Percentiles rank a stretch among this genome's conserved stretches.
phyloP scores from a whole-genome alignment of 2,888 invertebrate genomes.

The Microctonus hyperodae region DNA sequence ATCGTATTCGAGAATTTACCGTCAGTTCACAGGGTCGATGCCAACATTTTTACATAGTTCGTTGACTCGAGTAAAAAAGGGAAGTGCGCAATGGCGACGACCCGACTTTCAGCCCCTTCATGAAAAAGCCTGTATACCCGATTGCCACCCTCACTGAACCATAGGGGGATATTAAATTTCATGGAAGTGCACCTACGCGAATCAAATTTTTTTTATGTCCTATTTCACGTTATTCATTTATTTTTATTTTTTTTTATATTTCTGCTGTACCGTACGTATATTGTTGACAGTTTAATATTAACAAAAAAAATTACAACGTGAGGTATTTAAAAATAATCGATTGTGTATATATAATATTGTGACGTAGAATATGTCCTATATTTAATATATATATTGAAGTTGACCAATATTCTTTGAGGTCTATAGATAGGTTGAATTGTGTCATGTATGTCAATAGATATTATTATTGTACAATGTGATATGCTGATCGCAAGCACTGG shows the following conservation, averaged over 20 bases:
- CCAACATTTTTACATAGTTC: conserved; percentile 53
- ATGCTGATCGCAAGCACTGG: neutral
- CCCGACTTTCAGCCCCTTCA: conserved; percentile 9
- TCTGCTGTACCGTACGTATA: neutral
- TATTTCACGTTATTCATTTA: neutral
- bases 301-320: neutral
- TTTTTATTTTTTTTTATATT: neutral
- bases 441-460: conserved; percentile 20
- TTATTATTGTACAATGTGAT: neutral
- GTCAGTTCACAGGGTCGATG: conserved; percentile 40
- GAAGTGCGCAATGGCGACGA: conserved; percentile 21
- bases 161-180: conserved; percentile 27
- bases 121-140: conserved; percentile 22
- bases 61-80: conserved; percentile 44
- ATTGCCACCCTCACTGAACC: conserved; percentile 20
- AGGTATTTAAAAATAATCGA: conserved; percentile 2
- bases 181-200: conserved; percentile 24
- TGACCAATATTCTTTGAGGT: neutral
- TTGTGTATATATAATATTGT: neutral
- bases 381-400: neutral
- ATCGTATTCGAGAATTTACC: conserved; percentile 44
- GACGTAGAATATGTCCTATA: neutral
- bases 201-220: conserved; percentile 1
- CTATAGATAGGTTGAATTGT: conserved; percentile 6
- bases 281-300: neutral